Evolutionary conservation across 2,888 invertebrate species (phyloP).

Genomic region (Dryococelus australis): DNA sequence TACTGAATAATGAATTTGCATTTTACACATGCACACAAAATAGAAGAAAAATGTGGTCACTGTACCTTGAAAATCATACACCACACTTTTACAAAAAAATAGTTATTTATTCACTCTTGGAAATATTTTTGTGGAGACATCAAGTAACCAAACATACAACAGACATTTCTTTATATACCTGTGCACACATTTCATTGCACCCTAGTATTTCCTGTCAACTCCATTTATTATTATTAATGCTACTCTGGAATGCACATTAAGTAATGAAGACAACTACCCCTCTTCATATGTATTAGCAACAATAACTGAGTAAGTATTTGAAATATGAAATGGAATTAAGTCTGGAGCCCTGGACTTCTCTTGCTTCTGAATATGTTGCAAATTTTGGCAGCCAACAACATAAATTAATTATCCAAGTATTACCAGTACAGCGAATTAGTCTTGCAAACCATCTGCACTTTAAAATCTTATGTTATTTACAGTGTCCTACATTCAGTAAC

Average conservation of each 20-base stretch:
- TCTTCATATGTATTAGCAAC: not conserved
- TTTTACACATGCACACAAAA: too few species aligned
- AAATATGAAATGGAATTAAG: not conserved
- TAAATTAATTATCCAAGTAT: not conserved
- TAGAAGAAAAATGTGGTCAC: too few species aligned
- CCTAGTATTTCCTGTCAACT: not conserved
- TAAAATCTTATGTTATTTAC: not conserved
- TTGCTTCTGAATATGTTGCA: not conserved
- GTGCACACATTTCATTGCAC: not conserved
- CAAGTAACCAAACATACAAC: not conserved
- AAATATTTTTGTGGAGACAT: not conserved
- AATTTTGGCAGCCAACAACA: too few species aligned
- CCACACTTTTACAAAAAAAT: not conserved
- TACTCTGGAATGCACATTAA: not conserved
- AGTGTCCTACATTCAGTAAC: not conserved
- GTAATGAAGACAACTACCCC: not conserved
- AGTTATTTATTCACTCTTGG: not conserved
- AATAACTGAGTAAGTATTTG: too few species aligned
- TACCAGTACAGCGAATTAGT: not conserved
- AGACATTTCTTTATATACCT: not conserved
- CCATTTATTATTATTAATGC: not conserved
- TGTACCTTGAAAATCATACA: too few species aligned
- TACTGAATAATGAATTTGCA: too few species aligned
- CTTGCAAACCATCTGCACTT: not conserved
- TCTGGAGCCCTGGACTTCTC: not conserved